Evolutionary conservation across 1,140 invertebrate species (phyloP), one percentile per base, ranked within the genome.

Genomic region (Anthonomus grandis): DNA sequence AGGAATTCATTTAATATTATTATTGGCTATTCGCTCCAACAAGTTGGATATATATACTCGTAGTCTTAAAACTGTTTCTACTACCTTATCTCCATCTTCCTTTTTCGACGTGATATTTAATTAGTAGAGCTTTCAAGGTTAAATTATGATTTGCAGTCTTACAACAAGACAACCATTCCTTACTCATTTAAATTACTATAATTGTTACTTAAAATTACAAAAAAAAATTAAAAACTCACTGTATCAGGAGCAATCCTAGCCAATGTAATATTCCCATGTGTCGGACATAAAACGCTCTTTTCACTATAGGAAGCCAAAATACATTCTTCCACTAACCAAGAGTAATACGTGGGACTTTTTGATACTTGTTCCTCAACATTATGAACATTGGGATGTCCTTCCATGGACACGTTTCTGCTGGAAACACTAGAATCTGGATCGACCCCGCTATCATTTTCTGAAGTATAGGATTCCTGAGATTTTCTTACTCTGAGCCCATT

Each of bases 261-360:
- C 10, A 93, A 70, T 3, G 80, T 75, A 17, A 90, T 79, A n/a
- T 86, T 81, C 0, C 82, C 85, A 68, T 94, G 90, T 18, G 78
- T 78, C 0, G 86, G 85, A 69, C 93, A 95, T 15, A 78, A 74
- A 38, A 91, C 83, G 6, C 74, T 77, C 64, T 83, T 82, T 38
- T 81, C 80, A 53, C 84, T 81, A 73, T 91, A 91, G 0, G 89
- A 91, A 0, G 88, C 84, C 37, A 97, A 76, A 67, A 98, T 95
- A 73, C 95, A 97, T 72, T 97, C 91, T 76, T 99, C 96, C 2
- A 98, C 87, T 79, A 93, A 89, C 90, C 89, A 91, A 3, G 81
- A 81, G 57, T 84, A 87, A 73, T 78, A 65, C 1, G 69, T 39
- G 9, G 59, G 51, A 22, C 60, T 60, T 24, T 68, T 64, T 24